Base-by-base conservation (phyloP, 2,797 vertebrate genomes). In the Acanthurus lineatus region DNA sequence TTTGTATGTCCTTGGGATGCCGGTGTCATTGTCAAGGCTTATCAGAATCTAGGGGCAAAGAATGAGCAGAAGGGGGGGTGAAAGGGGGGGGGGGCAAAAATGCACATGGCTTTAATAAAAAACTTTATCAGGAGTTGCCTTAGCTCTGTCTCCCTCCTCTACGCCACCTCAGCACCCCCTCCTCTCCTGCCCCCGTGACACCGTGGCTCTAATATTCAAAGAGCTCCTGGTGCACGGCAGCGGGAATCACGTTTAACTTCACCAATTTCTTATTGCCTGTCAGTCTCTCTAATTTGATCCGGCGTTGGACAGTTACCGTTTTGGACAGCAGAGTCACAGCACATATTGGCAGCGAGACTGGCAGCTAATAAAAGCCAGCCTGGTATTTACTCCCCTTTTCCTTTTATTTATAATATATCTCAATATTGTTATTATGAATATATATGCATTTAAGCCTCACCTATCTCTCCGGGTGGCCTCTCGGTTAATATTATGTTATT, bases 281-380 rank as follows among this genome's bases (percentile, higher is more conserved):
- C 95, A 96, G 90, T 95, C 94, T 94, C 76, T 94, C 92, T 96
- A 96, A 96, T 96, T 95, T 95, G 92, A 96, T 95, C 88, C 77
- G 92, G 89, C 90, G 69, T 92, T 57, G 94, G 95, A 95, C 94
- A 95, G 95, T 96, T 95, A 95, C 92, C 89, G 88, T 92, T 93
- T 95, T 90, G 94, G 95, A 93, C 95, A 89, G 90, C 75, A 42
- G 82, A 95, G 94, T 95, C 94, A 90, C 82, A 83, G 93, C 93
- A 90, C 92, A 95, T 96, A 95, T 95, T 95, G 94, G 91, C 90
- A 92, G 88, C 61, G 72, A 95, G 95, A 96, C 91, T 95, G 95
- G 95, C 95, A 96, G 95, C 92, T 95, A 96, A 96, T 96, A 95
- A 95, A 94, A 94, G 72, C 79, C 91, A 73, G 90, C 92, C 87